These are phyloP conservation scores for Siniperca chuatsi DNA, from an alignment of 2,113 vertebrate genomes.

Conservation along the genomic window DNA sequence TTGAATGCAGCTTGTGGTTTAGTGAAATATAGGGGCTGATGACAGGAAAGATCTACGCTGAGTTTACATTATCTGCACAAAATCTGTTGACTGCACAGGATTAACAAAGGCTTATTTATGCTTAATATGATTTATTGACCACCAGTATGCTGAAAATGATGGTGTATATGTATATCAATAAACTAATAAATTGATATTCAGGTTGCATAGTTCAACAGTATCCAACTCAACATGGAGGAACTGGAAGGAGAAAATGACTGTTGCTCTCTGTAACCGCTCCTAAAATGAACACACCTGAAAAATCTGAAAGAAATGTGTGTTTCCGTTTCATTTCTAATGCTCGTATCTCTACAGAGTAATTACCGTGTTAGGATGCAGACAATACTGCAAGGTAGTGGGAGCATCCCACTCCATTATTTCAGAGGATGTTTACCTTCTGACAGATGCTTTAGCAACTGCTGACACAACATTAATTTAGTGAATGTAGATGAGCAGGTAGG, in stretches of 20 bases:
- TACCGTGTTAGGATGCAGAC: slow-evolving; percentile 36
- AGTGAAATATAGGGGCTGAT: neutral
- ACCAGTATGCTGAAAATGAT: slow-evolving; percentile 12
- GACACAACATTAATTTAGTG: slow-evolving; percentile 55
- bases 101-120: slow-evolving; percentile 18
- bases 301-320: neutral
- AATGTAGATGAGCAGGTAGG: slow-evolving; percentile 38
- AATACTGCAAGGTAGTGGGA: slow-evolving; percentile 23
- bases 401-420: slow-evolving; percentile 58
- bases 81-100: neutral
- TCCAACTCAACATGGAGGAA: neutral
- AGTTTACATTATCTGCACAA: slow-evolving; percentile 15
- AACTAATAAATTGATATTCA: slow-evolving; percentile 49
- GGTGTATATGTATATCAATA: slow-evolving; percentile 26
- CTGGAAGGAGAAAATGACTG: slow-evolving; percentile 25
- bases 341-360: slow-evolving; percentile 38
- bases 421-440: slow-evolving; percentile 57
- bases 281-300: slow-evolving; percentile 13
- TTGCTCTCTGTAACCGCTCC: slow-evolving; percentile 20
- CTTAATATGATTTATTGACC: slow-evolving; percentile 45
- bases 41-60: slow-evolving; percentile 9
- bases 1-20: slow-evolving; percentile 26
- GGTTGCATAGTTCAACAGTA: slow-evolving; percentile 12
- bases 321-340: slow-evolving; percentile 32
- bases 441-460: slow-evolving; percentile 55